These are phyloP conservation scores for Agriopis aurantiaria DNA, from an alignment of 2,888 invertebrate species.

Conservation along the genomic window DNA sequence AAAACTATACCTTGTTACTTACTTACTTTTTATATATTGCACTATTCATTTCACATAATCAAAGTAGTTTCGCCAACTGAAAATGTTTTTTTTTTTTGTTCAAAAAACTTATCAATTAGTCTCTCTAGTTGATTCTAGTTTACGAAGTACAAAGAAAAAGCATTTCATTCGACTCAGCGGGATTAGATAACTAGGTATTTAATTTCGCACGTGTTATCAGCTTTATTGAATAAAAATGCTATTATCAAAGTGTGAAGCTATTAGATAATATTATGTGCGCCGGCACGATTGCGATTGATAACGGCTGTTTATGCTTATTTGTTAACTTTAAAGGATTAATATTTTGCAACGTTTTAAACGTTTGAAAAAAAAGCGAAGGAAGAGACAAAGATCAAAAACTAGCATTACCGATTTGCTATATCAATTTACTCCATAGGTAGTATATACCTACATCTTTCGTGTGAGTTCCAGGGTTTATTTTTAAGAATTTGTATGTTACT, in stretches of 20 bases:
- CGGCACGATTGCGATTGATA: slow-evolving; percentile 27
- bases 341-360: not conserved
- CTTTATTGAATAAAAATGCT: slow-evolving; percentile 22
- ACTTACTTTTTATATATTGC: too few relatives aligned
- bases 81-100: too few relatives aligned
- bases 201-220: slow-evolving; percentile 20
- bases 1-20: too few relatives aligned
- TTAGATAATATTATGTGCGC: slow-evolving; percentile 26
- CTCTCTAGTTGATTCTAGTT: too few relatives aligned
- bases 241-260: slow-evolving; percentile 28
- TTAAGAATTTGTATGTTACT: too few relatives aligned
- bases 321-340: slow-evolving; percentile 10
- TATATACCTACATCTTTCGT: too few relatives aligned
- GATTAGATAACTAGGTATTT: not conserved
- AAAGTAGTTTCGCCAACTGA: too few relatives aligned
- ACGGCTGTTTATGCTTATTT: slow-evolving; percentile 1
- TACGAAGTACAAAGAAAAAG: not conserved
- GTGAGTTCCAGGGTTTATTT: too few relatives aligned
- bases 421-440: too few relatives aligned
- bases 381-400: not conserved
- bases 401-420: too few relatives aligned
- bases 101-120: too few relatives aligned
- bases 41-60: too few relatives aligned
- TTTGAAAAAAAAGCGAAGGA: not conserved
- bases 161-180: not conserved